Evolutionary conservation across 2,888 invertebrate species (phyloP).

Genomic region (Noctua comes): DNA sequence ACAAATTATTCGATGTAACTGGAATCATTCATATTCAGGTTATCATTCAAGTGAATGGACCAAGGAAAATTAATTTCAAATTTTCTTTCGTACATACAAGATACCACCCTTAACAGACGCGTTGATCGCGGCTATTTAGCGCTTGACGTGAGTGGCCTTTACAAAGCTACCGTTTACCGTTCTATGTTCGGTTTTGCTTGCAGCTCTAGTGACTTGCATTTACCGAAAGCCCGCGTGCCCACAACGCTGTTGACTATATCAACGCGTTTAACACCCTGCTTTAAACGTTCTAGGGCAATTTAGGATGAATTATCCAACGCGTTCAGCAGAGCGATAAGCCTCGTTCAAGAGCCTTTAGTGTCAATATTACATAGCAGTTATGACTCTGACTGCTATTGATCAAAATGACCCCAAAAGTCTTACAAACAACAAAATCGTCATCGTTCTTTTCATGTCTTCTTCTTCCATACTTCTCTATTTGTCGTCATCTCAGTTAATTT

Average conservation of each 20-base stretch:
- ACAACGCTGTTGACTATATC: background rate
- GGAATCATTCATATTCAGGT: background rate
- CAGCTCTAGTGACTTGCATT: conserved; percentile 1
- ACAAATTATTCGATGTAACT: background rate
- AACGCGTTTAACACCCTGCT: background rate
- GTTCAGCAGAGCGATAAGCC: no score
- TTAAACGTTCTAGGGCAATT: background rate
- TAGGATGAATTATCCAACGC: background rate
- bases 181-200: conserved; percentile 14
- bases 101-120: background rate
- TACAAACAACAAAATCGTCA: background rate
- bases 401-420: background rate
- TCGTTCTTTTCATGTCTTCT: background rate
- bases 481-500: no score
- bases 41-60: background rate
- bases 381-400: background rate
- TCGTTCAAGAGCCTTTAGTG: background rate
- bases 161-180: background rate
- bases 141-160: background rate
- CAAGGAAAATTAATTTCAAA: background rate
- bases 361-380: background rate
- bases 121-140: background rate
- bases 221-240: background rate
- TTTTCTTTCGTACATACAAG: background rate
- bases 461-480: background rate